A percentile compares a stretch with the other conserved stretches of the same genome.
phyloP scores from a whole-genome alignment of 2,113 vertebrate species.

The Chlamydotis undulata region DNA sequence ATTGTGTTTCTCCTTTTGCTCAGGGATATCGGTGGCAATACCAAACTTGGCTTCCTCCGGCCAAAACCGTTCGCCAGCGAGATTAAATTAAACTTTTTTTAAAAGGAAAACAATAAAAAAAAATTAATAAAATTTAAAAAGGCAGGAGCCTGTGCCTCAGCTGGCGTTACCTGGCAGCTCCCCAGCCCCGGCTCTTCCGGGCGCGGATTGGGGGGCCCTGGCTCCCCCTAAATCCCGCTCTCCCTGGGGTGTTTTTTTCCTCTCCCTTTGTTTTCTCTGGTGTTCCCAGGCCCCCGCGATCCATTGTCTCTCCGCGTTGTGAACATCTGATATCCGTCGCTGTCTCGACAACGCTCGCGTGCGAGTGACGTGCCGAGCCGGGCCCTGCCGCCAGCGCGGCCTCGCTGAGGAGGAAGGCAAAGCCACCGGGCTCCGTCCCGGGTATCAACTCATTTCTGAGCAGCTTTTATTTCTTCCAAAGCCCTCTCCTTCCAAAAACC shows the following conservation, averaged over 20 bases:
- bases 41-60: not conserved
- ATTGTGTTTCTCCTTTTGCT: not conserved
- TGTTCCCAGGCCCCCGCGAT: not conserved
- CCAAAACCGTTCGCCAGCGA: rapidly evolving
- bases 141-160: not conserved
- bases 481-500: not conserved
- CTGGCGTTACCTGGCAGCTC: not conserved
- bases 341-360: not conserved
- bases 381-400: not conserved
- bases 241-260: not conserved
- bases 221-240: not conserved
- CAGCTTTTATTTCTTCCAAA: not conserved
- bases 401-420: not conserved
- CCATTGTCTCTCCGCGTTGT: not conserved
- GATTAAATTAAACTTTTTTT: not conserved
- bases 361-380: not conserved
- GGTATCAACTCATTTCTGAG: not conserved
- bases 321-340: not conserved
- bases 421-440: not conserved
- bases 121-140: not conserved
- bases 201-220: not conserved
- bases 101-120: not conserved
- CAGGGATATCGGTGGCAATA: not conserved
- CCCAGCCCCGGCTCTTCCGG: not conserved
- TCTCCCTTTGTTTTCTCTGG: not conserved